Evolutionary conservation across 2,888 invertebrate genomes (phyloP), one percentile per base, ranked within the genome.

Genomic region (Troglohyphantes excavatus): DNA sequence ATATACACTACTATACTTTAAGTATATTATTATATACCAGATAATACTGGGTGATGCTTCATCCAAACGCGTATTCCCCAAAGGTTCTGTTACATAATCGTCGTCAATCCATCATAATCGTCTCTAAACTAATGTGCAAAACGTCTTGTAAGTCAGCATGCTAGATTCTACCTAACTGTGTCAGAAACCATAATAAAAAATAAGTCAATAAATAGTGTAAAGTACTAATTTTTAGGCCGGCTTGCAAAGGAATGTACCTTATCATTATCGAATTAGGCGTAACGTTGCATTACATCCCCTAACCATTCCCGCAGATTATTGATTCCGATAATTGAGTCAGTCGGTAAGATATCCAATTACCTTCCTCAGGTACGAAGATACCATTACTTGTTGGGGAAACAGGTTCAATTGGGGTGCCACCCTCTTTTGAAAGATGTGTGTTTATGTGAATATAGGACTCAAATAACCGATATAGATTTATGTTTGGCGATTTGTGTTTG

Each of bases 241-340:
- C 61, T 29, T 43, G 11, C 70, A 23, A n/a, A 27, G 39, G 27
- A 33, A 63, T 26, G 61, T 26, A 72, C 72, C 65, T 72, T 43
- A 43, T 70, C 23, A 83, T 83, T 83, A 83, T 83, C 83, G 83
- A 72, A 83, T 83, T 83, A 83, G 83, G 67, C 65, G 79, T 27
- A 79, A 65, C 79, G 17, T 53, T 53, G 67, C 67, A 68, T 29
- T 61, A 46, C 65, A 43, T 65, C 46, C 21, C 53, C 19, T 53
- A 79, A 23, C 29, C 26, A 46, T 79, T 46, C 17, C 33, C 46
- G 61, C 33, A 79, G 67, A 68, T 79, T 79, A 79, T 79, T 79
- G 79, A 79, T 79, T 79, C 79, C 68, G 67, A 53, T 79, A 79
- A 79, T 79, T 67, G 79, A 27, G 67, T n/a, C 39, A 39, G 21